Base-by-base conservation (phyloP, 2,888 invertebrate genomes). In the Caenorhabditis drosophilae region DNA sequence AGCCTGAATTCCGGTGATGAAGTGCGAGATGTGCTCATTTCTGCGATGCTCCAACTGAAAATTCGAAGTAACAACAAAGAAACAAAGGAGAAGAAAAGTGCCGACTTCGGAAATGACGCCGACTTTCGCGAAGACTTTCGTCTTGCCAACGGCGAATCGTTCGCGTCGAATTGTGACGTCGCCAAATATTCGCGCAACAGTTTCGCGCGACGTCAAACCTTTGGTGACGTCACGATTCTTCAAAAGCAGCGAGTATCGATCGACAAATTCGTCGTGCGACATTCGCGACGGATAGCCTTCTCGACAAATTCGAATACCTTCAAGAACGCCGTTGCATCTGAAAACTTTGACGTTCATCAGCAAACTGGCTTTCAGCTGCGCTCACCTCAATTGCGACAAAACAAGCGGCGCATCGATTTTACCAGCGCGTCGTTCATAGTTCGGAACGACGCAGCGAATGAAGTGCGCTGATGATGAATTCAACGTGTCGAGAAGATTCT, bases 231-330 rank as follows among this genome's bases (percentile, higher is more conserved):
- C 41, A 44, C 49, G 52, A 35, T 61, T 51, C 51, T 38, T 58
- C 44, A 54, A 40, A 16, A 81, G 66, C 23, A 78, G 57, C 15
- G 66, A 66, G 41, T 90, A 97, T 93, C 97, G 92, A 87, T 94
- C 91, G 87, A 96, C 95, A 91, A 98, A 98, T 88, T 98, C 97
- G 81, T 94, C 92, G 89, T 97, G 98, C 83, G 93, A 90, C 92
- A 98, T 93, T 88, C 97, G 92, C 91, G 97, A 97, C 89, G 98
- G 98, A 92, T 97, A 98, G 86, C 98, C 97, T 72, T 87, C 86
- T 88, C 97, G 92, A 88, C 97, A 98, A 89, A 98, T 98, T 93
- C 98, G 94, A 89, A 98, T 98, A 88, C 97, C 98, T 90, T 98
- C 98, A 89, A 98, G 92, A 88, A 98, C 98, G 92, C 98, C 98